Base-by-base conservation (phyloP, 30 jellyfish, hydroid and myxozoan genomes). In the Pelagia noctiluca region DNA sequence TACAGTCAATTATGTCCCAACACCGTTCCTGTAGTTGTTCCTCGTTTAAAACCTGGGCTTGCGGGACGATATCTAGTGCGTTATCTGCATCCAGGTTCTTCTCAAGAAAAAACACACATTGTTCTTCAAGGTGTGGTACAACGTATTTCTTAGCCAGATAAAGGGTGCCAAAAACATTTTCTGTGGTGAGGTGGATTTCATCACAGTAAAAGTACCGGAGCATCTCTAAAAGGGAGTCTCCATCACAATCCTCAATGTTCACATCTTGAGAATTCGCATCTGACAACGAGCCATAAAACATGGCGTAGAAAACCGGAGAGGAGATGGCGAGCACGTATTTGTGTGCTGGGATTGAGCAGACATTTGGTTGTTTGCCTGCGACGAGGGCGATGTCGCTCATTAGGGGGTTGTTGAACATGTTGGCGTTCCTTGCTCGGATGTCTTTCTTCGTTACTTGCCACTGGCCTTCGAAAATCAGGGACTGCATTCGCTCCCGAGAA, bases 11-110 rank as follows among this genome's bases (percentile, higher is more conserved):
- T 1, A 85, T 85, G 61, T 85, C 95, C 53, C 83, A 70, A 35
- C 95, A 85, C 33, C 95, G 46, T 68, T 85, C 95, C 34, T 72
- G 83, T 31, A 85, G 78, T 52, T 85, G 86, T 4, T 85, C 95
- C 26, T 85, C 95, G 34, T 75, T 75, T 48, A 85, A 54, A 1
- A 85, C 53, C 35, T 49, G 66, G 26, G 95, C 95, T 48, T 85
- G 95, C 2, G 95, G 95, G 23, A 85, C 78, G 28, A 85, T 85
- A 53, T 85, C 95, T 2, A 85, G 50, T 1, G 88, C 95, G 65
- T 85, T 85, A 74, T 85, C 95, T 10, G 95, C 95, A 74, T 85
- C 95, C 48, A 85, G 76, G 37, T 85, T 85, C 63, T 75, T 63
- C 47, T 85, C 95, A 5, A 85, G 77, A 50, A 85, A 85, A 2